Evolutionary conservation across 2,797 vertebrate species (phyloP).

Genomic region (Remorina albescens): DNA sequence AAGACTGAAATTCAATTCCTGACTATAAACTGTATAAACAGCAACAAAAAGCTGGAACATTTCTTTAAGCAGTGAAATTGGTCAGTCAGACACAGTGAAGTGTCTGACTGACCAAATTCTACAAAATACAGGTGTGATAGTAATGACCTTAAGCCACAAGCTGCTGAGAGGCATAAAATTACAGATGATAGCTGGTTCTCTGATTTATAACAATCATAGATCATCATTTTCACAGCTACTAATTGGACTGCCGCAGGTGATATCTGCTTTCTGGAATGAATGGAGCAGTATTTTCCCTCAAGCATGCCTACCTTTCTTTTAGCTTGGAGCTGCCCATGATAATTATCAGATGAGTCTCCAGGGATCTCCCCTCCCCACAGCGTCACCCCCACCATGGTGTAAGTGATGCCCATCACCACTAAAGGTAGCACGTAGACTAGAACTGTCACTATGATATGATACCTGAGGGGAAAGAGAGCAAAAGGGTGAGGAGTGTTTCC

Average conservation of each 20-base stretch:
- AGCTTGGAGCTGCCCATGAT: conserved; percentile 94
- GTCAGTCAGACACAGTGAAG: too few species aligned
- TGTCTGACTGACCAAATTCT: too few species aligned
- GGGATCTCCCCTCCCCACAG: conserved; percentile 98
- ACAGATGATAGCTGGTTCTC: conserved; percentile 3
- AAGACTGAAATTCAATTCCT: conserved; percentile 29
- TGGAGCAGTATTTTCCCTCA: neutral
- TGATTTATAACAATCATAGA: conserved; percentile 21
- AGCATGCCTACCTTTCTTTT: conserved; percentile 92
- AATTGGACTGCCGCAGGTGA: conserved; percentile 8
- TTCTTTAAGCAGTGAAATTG: too few species aligned
- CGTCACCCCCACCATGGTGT: conserved; percentile 95
- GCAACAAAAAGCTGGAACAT: neutral
- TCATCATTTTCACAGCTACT: conserved; percentile 15
- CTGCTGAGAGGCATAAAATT: conserved; percentile 4
- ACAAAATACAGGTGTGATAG: neutral
- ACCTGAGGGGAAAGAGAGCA: conserved; percentile 79
- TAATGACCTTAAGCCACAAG: conserved; percentile 13
- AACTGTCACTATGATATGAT: conserved; percentile 92
- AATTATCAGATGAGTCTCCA: conserved; percentile 94
- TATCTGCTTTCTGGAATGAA: conserved; percentile 19
- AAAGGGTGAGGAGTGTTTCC: neutral
- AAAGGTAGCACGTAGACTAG: conserved; percentile 94
- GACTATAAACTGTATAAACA: neutral
- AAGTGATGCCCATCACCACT: conserved; percentile 95